phyloP scores from a whole-genome alignment of 2,888 invertebrate genomes.

The Nipponacmea schrenckii region DNA sequence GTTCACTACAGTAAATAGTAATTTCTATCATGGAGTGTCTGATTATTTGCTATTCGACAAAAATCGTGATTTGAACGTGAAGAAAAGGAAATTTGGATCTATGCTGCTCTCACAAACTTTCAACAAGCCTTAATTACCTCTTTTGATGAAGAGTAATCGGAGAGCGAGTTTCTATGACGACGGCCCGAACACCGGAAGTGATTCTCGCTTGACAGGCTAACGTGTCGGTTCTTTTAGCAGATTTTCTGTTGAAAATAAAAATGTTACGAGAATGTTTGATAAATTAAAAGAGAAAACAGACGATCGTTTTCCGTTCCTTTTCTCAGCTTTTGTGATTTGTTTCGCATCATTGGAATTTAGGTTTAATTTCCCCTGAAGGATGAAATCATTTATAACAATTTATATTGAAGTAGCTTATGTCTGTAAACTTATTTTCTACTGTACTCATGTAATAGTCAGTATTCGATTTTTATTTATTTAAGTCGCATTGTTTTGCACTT shows the following conservation, averaged over 20 bases:
- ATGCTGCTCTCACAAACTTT: constrained; percentile 26
- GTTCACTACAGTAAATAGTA: not conserved
- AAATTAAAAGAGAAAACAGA: constrained; percentile 15
- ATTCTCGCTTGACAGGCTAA: constrained; percentile 30
- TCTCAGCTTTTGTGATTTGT: constrained; percentile 18
- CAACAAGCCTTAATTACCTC: constrained; percentile 36
- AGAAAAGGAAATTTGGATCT: constrained; percentile 34
- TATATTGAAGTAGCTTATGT: no score
- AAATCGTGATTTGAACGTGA: constrained; percentile 21
- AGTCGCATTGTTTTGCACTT: no score
- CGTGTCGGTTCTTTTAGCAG: constrained; percentile 25
- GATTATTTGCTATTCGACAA: constrained; percentile 11
- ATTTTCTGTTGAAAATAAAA: constrained; percentile 29
- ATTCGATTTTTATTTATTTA: no score
- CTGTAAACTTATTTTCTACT: no score
- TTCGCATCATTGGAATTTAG: constrained; percentile 17
- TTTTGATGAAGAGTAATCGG: constrained; percentile 40
- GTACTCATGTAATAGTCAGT: no score
- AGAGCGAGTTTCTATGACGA: constrained; percentile 37
- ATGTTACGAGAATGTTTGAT: constrained; percentile 25
- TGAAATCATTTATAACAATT: constrained; percentile 6
- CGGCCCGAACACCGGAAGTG: constrained; percentile 36
- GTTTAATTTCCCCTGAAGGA: constrained; percentile 22
- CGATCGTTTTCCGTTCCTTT: constrained; percentile 16
- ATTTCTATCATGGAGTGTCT: not conserved